phyloP scores from a whole-genome alignment of 2,888 invertebrate genomes.

The Desoria tigrina region DNA sequence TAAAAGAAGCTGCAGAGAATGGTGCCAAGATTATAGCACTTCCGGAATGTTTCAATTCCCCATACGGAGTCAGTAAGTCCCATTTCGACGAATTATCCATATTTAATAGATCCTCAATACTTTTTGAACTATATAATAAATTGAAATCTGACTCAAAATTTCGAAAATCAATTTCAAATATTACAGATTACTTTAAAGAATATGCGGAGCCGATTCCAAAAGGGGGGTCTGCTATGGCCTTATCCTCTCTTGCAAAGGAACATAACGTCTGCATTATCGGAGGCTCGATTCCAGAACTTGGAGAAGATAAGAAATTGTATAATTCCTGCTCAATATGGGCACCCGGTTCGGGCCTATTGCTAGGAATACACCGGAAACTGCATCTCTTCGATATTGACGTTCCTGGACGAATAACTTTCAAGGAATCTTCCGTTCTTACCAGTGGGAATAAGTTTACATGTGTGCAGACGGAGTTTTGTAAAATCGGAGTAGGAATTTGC shows the following conservation, averaged over 20 bases:
- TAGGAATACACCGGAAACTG: conserved; percentile 85
- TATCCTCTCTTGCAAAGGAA: conserved; percentile 75
- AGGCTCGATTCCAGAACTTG: conserved; percentile 82
- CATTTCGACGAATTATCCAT: too few species aligned
- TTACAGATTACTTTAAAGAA: conserved; percentile 69
- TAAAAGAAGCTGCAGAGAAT: conserved; percentile 69
- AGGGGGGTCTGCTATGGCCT: conserved; percentile 71
- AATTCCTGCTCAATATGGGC: conserved; percentile 87
- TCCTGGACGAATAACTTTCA: conserved; percentile 79
- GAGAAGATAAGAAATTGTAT: conserved; percentile 67
- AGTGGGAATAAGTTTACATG: conserved; percentile 74
- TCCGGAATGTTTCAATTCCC: conserved; percentile 92
- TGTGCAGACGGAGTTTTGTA: conserved; percentile 70
- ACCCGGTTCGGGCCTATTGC: conserved; percentile 69
- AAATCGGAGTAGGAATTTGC: conserved; percentile 89
- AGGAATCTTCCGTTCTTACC: conserved; percentile 81
- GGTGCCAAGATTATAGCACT: conserved; percentile 68
- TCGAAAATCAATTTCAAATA: too few species aligned
- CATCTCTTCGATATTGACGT: conserved; percentile 96
- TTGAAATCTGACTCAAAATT: conserved; percentile 2
- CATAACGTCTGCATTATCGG: conserved; percentile 79
- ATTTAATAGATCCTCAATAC: neutral
- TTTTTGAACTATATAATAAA: too few species aligned
- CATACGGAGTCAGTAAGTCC: conserved; percentile 76
- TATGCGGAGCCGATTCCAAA: conserved; percentile 82